These are phyloP conservation scores for Plutella xylostella DNA, from an alignment of 2,888 invertebrate species.

Conservation along the genomic window DNA sequence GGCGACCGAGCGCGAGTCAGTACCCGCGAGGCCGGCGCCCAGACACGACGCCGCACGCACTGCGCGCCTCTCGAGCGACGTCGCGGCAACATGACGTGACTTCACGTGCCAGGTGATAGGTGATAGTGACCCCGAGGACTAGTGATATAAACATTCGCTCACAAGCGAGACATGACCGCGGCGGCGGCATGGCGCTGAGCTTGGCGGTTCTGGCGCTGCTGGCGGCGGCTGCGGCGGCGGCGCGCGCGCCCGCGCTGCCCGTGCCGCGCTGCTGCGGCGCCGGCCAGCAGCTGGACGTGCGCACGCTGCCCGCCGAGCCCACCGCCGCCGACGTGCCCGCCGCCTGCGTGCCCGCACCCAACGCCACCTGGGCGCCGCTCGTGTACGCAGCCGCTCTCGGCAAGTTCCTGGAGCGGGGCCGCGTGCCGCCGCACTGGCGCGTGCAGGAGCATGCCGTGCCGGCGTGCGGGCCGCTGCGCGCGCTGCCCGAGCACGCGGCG, in stretches of 20 bases:
- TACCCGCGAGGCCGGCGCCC: conserved; percentile 20
- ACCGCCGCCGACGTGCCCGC: conserved; percentile 23
- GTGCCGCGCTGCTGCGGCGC: conserved; percentile 68
- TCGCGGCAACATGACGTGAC: no score
- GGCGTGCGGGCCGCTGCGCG: conserved; percentile 34
- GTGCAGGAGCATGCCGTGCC: conserved; percentile 45
- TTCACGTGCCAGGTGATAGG: no score
- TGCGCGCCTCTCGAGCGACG: no score
- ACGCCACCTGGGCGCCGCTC: conserved; percentile 63
- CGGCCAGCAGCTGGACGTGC: conserved; percentile 53
- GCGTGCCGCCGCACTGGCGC: conserved; percentile 62
- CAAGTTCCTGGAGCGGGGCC: conserved; percentile 41
- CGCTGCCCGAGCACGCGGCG: conserved; percentile 45
- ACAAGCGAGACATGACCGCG: neutral
- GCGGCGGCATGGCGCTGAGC: conserved; percentile 12
- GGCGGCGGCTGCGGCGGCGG: conserved; percentile 35
- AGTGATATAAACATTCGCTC: conserved; percentile 20
- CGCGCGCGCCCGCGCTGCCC: conserved; percentile 27
- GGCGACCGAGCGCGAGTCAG: no score
- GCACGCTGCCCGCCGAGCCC: conserved; percentile 31
- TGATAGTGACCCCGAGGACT: no score
- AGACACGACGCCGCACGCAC: conserved; percentile 17
- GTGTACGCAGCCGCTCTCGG: conserved; percentile 66
- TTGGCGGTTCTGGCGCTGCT: conserved; percentile 30
- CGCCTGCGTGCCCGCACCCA: conserved; percentile 25